phyloP scores from a whole-genome alignment of 2,888 invertebrate species.

The Metopia argyrocephala region DNA sequence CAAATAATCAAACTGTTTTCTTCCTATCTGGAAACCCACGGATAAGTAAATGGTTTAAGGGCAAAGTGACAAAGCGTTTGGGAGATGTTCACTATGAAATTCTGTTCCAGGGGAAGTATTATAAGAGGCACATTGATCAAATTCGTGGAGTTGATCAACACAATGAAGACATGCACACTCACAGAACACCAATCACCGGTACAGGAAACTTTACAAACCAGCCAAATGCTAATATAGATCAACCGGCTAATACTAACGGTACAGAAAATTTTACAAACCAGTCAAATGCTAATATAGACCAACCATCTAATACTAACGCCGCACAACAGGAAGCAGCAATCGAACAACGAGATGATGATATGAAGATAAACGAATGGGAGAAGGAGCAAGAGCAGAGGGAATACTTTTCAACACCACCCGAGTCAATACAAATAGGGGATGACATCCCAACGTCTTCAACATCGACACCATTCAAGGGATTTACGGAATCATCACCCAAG shows the following conservation, averaged over 20 bases:
- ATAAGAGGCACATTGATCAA: neutral
- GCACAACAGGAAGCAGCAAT: too few relatives aligned
- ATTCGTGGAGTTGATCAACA: neutral
- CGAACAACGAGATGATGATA: neutral
- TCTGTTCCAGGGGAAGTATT: neutral
- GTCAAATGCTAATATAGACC: neutral
- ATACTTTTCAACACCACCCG: neutral
- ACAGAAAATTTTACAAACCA: neutral
- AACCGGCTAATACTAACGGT: neutral
- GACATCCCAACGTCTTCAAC: neutral
- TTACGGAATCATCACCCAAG: neutral
- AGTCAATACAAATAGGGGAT: neutral
- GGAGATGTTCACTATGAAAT: slow-evolving; percentile 46
- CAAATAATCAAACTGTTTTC: slow-evolving; percentile 1
- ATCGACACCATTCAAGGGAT: neutral
- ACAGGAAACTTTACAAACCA: neutral
- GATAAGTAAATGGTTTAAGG: slow-evolving; percentile 46
- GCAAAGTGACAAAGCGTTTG: slow-evolving; percentile 6
- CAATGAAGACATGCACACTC: too few relatives aligned
- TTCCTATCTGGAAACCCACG: slow-evolving; percentile 37
- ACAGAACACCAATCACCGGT: too few relatives aligned
- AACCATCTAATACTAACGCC: too few relatives aligned
- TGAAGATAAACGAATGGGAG: neutral
- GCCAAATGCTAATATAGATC: neutral
- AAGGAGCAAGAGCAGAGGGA: neutral